Base-by-base conservation (phyloP, 2,888 invertebrate genomes). In the Molorchus minor region DNA sequence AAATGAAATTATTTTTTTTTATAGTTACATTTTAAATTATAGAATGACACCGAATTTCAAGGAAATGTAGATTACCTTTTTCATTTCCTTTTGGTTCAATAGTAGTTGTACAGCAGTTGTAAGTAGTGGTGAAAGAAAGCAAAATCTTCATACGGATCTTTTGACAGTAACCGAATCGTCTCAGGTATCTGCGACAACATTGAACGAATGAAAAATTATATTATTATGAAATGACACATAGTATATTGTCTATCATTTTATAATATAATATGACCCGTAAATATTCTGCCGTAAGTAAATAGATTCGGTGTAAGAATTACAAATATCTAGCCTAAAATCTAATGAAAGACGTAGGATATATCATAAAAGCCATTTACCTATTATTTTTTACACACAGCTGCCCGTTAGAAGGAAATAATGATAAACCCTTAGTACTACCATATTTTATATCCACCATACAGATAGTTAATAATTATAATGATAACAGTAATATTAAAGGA, bases 261-360 rank as follows among this genome's bases (percentile, higher is more conserved):
- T 55, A 45, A 64, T 47, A 33, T 61, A 62, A 67, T n/a, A 69
- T 66, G 70, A 75, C 75, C 75, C 75, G 75, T 75, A 75, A 69
- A 73, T 73, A 69, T 75, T 75, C 74, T 75, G 74, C 75, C 74
- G 59, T 65, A 61, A 58, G 57, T 56, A 47, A 47, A 65, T 69
- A 68, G 62, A 65, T 64, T 68, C 63, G 64, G 68, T 69, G 67
- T 68, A 64, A n/a, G 65, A 61, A 51, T 58, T 64, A 68, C 70
- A 61, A 59, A 59, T 64, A 62, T 56, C 62, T 68, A 69, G 56
- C 65, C 71, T 72, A 72, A 71, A 69, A 65, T 68, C 75, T 77
- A 75, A 74, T 77, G 77, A 77, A 77, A 77, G 77, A 77, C 77
- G 71, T 73, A 73, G 75, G 74, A 72, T 72, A 69, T 65, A 70